phyloP scores from a whole-genome alignment of 2,888 invertebrate species.

The Heliconius sara region DNA sequence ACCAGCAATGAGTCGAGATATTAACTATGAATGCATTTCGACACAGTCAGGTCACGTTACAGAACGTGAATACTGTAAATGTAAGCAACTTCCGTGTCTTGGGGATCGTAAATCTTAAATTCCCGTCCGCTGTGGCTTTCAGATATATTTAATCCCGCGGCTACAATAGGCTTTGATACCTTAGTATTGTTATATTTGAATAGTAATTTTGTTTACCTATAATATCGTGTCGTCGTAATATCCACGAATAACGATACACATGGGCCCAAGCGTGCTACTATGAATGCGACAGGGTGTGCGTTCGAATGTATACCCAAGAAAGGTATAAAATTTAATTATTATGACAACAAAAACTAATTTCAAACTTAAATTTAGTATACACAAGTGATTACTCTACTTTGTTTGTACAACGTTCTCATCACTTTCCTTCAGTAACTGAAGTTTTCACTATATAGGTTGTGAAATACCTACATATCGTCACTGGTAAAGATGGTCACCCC shows the following conservation, averaged over 20 bases:
- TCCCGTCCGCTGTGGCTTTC: constrained; percentile 46
- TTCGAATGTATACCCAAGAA: not conserved
- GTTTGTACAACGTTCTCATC: constrained; percentile 1
- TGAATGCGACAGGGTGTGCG: no score
- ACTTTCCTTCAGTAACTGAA: not conserved
- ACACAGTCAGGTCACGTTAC: constrained; percentile 39
- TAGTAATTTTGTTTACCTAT: not conserved
- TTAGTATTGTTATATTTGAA: constrained; percentile 31
- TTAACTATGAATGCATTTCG: constrained; percentile 36
- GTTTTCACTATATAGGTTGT: not conserved
- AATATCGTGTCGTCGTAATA: no score
- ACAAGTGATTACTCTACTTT: not conserved
- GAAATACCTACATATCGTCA: not conserved
- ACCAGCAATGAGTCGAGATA: constrained; percentile 19
- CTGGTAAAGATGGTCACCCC: not conserved
- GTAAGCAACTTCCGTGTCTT: constrained; percentile 39
- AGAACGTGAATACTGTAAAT: constrained; percentile 42
- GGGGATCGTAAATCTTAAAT: constrained; percentile 52
- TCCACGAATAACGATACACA: no score
- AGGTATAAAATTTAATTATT: not conserved
- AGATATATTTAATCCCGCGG: constrained; percentile 47
- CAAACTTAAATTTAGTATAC: constrained; percentile 25
- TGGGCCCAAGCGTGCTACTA: no score
- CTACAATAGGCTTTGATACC: constrained; percentile 50
- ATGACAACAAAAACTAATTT: constrained; percentile 21